Base-by-base conservation (phyloP, 2,888 invertebrate species). In the Lasius platythorax region DNA sequence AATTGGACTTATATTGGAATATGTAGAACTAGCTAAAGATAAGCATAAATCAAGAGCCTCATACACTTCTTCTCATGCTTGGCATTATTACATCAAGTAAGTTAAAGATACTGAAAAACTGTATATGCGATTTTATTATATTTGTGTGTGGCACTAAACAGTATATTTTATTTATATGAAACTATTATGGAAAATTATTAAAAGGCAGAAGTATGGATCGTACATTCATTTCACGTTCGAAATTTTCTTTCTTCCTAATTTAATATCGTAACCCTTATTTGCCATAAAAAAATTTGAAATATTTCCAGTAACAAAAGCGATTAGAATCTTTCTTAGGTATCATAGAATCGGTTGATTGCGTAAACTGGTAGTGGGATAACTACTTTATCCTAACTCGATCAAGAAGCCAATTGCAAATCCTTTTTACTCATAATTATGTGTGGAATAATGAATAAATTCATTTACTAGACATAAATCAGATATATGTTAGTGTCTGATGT, bases 391-490 rank as follows among this genome's bases (percentile, higher is more conserved):
- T 43, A 58, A 33, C 15, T 58, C 12, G 58, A 70, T 56, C 33
- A 28, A 18, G 12, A 28, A 43, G n/a, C 33, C 15, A 12, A 43
- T 11, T 23, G 9, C 33, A 37, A 33, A 46, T 61, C n/a, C 40
- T 56, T 43, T 43, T 30, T 18, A 12, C 46, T 43, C 37, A n/a
- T 33, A 63, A 72, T 63, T 50, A 37, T 43, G 28, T 56, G 18
- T 23, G 30, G 23, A 72, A 81, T 58, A 72, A 58, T 56, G 37
- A 56, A n/a, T 61, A 79, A 72, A 70, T 61, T 70, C 46, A 33
- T 8, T 61, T 33, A 23, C 28, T 33, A 72, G 18, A 33, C 40
- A 28, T 40, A 28, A 56, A 56, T 40, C 56, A 43, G 67, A 66
- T 15, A 15, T 12, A 28, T 61, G 23, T 46, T 23, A 46, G 18